These are phyloP conservation scores for Ernsta delagoae DNA, from an alignment of 2,888 invertebrate genomes.

Conservation along the genomic window DNA sequence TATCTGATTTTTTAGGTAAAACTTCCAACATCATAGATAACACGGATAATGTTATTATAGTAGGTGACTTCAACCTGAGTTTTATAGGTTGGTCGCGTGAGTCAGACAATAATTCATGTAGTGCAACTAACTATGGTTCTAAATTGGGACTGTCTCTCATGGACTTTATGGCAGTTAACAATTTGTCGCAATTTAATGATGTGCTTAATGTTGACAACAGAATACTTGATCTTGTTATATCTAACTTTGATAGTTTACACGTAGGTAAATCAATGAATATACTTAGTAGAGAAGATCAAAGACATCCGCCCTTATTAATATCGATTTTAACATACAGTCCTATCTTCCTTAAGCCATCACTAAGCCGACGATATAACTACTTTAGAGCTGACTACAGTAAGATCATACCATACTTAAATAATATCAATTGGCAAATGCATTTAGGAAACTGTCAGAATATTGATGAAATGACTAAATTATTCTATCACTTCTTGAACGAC, in stretches of 20 bases:
- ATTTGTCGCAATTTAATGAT: constrained; percentile 38
- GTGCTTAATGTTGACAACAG: constrained; percentile 34
- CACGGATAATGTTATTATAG: constrained; percentile 36
- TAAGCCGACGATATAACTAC: constrained; percentile 30
- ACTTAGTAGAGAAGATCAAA: constrained; percentile 37
- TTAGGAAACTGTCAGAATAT: neutral
- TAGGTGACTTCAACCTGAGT: constrained; percentile 41
- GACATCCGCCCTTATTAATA: constrained; percentile 39
- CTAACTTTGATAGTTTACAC: constrained; percentile 10
- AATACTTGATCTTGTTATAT: constrained; percentile 39
- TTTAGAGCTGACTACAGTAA: constrained; percentile 39
- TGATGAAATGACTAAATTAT: constrained; percentile 10
- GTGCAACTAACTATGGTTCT: constrained; percentile 29
- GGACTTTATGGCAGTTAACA: constrained; percentile 40
- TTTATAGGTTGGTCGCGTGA: constrained; percentile 37
- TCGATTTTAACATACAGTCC: constrained; percentile 6
- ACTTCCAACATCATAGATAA: constrained; percentile 23
- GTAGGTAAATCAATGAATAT: constrained; percentile 25
- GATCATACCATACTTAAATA: constrained; percentile 20
- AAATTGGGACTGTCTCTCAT: constrained; percentile 35
- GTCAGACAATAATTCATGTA: constrained; percentile 12
- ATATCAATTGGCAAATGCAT: constrained; percentile 7
- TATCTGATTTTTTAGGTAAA: constrained; percentile 28
- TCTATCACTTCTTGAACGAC: neutral
- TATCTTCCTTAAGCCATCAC: neutral